Conservation (phyloP, 2,888 invertebrate genomes). For the Gisinianus flammeolus region DNA sequence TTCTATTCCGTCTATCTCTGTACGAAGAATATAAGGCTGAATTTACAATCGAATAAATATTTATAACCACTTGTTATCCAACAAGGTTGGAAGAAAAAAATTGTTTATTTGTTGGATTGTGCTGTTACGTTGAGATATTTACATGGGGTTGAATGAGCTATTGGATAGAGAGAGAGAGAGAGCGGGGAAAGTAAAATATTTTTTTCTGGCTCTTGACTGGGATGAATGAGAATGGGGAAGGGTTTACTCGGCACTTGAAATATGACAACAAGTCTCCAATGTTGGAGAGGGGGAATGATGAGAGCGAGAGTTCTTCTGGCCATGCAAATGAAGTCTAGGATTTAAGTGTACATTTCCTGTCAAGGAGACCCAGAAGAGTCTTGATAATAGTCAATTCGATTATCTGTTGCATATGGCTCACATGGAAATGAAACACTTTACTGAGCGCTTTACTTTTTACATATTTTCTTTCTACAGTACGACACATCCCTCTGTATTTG, state of each 20-base stretch:
- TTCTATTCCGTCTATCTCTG: no score
- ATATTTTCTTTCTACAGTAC: no score
- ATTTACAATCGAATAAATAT: no score
- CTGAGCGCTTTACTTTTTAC: not conserved
- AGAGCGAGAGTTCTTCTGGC: not conserved
- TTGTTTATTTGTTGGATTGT: not conserved
- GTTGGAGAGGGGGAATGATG: not conserved
- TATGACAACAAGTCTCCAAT: not conserved
- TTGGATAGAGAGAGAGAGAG: no score
- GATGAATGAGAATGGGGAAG: not conserved
- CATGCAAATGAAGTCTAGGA: slow-evolving; percentile 19
- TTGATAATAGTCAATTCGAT: slow-evolving; percentile 22
- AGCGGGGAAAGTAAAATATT: not conserved
- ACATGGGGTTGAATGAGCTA: no score
- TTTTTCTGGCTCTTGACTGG: not conserved
- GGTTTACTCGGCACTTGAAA: not conserved
- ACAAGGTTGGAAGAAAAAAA: not conserved
- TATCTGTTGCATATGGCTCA: slow-evolving; percentile 6
- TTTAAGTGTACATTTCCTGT: slow-evolving; percentile 10
- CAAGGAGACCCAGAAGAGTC: not conserved
- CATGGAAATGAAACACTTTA: not conserved
- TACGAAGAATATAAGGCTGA: no score
- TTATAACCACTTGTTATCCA: not conserved
- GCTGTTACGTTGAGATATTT: no score
- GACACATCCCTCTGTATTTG: no score